Evolutionary conservation across 1,140 invertebrate species (phyloP).

Genomic region (Papilio helenus): DNA sequence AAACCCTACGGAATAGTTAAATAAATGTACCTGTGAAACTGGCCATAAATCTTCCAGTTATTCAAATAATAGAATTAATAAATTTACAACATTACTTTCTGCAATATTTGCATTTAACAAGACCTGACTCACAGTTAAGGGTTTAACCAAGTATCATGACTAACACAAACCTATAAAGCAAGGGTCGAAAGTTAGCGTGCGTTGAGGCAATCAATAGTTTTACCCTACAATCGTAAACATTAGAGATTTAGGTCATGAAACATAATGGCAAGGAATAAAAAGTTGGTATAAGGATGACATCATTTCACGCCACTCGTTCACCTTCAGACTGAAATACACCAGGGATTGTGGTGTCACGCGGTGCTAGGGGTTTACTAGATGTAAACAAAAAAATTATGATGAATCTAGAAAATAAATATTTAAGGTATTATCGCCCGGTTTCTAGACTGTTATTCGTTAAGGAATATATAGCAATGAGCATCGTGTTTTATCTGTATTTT

Average conservation of each 20-base stretch:
- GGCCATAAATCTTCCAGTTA: too few species aligned
- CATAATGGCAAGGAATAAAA: slow-evolving; percentile 20
- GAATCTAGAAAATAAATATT: not conserved
- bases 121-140: not conserved
- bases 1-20: too few species aligned
- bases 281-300: slow-evolving; percentile 27
- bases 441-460: not conserved
- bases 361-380: not conserved
- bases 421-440: not conserved
- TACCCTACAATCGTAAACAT: slow-evolving; percentile 24
- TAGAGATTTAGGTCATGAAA: not conserved
- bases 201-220: slow-evolving; percentile 39
- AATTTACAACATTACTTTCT: too few species aligned
- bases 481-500: not conserved
- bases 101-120: too few species aligned
- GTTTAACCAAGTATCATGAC: not conserved
- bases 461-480: not conserved
- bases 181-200: slow-evolving; percentile 41
- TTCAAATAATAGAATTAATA: too few species aligned
- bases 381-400: slow-evolving; percentile 15
- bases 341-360: not conserved
- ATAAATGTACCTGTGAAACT: too few species aligned
- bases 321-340: slow-evolving; percentile 27
- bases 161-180: slow-evolving; percentile 23
- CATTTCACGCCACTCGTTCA: slow-evolving; percentile 4